Base-by-base conservation (phyloP, 2,797 vertebrate genomes). In the Gephyroberyx darwinii region DNA sequence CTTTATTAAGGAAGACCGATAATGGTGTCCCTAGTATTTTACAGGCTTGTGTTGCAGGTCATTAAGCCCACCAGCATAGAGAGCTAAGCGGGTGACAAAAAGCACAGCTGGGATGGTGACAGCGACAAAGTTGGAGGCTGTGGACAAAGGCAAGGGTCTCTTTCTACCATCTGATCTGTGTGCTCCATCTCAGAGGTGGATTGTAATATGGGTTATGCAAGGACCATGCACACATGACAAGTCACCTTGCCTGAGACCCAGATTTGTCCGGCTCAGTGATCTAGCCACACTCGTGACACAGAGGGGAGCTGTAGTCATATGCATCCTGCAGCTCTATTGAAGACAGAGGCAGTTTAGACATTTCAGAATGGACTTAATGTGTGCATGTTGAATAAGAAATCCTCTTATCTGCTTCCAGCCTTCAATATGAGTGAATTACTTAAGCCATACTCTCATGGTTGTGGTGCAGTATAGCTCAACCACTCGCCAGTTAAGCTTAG, bases 1-100 rank as follows among this genome's bases (percentile, higher is more conserved):
- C 83, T 86, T 88, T 86, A 84, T 88, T 86, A 86, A 67, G 80
- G 71, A 76, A 75, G 85, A 88, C 77, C 85, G 82, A 91, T 89
- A 84, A 87, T 67, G 73, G 62, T 48, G 71, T 78, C 77, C 71
- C 77, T 74, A 74, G 51, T 57, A 54, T 77, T 84, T 73, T 81
- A 81, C 65, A 74, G 83, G 72, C 75, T 77, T 71, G 60, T 9
- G 72, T 35, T 63, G 70, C 53, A 88, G 86, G 82, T 88, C 87
- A 87, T 92, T 92, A 92, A 85, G 68, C 80, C 67, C 80, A 65
- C 58, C 60, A 7, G 65, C 73, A 71, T 59, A 63, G 80, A 82
- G 64, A 71, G 72, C 77, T 14, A 55, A n/a, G 53, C 69, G 69
- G 2, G 33, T 60, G 81, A 83, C 77, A 66, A 50, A 39, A 71